Evolutionary conservation across 1,140 invertebrate species (phyloP).

Genomic region (Drosophila takahashii): DNA sequence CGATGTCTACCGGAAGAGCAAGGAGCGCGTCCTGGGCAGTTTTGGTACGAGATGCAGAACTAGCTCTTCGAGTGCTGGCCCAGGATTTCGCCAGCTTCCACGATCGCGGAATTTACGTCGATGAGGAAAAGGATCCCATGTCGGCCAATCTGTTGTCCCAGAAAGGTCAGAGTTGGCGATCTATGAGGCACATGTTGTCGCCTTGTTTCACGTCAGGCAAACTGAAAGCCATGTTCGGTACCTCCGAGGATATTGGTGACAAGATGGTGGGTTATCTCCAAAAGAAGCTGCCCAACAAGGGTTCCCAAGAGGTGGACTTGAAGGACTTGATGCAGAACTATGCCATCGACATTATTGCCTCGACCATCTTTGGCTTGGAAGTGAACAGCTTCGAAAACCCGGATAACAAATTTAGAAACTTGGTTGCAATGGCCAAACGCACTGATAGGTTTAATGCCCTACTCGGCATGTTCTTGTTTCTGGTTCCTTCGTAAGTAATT

Average conservation of each 20-base stretch:
- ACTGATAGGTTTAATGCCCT: conserved; percentile 20
- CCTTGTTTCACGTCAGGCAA: conserved; percentile 87
- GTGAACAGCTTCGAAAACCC: conserved; percentile 72
- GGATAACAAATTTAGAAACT: conserved; percentile 61
- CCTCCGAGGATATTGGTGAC: conserved; percentile 84
- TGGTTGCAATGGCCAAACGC: conserved; percentile 31
- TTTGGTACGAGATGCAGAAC: conserved; percentile 84
- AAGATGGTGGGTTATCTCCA: conserved; percentile 68
- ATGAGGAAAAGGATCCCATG: conserved; percentile 81
- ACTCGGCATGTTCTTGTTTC: conserved; percentile 59
- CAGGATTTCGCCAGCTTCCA: conserved; percentile 85
- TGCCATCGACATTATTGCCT: conserved; percentile 76
- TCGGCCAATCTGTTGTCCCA: conserved; percentile 84
- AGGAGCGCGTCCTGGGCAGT: conserved; percentile 77
- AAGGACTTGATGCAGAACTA: conserved; percentile 63
- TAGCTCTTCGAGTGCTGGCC: conserved; percentile 84
- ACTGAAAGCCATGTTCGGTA: conserved; percentile 86
- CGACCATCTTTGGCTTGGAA: conserved; percentile 73
- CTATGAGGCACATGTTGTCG: conserved; percentile 85
- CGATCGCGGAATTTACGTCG: conserved; percentile 82
- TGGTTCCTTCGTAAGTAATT: conserved; percentile 67
- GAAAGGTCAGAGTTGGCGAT: conserved; percentile 85
- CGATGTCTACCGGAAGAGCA: conserved; percentile 64
- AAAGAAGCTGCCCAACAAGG: conserved; percentile 48
- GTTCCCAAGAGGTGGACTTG: conserved; percentile 55